Conservation (phyloP, 2,888 invertebrate species). For the Malthinus flaveolus region DNA sequence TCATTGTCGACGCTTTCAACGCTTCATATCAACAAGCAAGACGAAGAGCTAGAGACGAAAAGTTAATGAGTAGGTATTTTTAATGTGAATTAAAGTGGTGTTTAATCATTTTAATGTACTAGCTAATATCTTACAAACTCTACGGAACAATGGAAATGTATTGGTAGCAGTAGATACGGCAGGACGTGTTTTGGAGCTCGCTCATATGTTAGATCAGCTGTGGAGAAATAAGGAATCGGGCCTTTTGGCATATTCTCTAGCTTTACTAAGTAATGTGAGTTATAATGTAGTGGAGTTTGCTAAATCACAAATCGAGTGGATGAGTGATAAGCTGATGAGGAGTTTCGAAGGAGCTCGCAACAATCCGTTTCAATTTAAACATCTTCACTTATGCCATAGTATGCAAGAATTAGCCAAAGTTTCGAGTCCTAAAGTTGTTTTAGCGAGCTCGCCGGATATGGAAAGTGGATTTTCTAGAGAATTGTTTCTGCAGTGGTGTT, state of each 20-base stretch:
- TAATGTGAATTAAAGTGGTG: conserved; percentile 12
- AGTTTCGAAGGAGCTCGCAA: conserved; percentile 88
- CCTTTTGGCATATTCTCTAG: conserved; percentile 89
- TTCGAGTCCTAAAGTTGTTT: conserved; percentile 90
- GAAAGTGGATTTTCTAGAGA: conserved; percentile 95
- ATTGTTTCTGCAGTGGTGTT: conserved; percentile 92
- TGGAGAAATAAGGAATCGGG: conserved; percentile 97
- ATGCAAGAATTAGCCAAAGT: conserved; percentile 83
- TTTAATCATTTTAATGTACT: conserved; percentile 33
- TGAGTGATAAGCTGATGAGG: conserved; percentile 97
- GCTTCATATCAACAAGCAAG: conserved; percentile 92
- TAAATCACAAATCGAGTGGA: conserved; percentile 99
- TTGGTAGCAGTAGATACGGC: conserved; percentile 96
- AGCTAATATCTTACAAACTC: conserved; percentile 92
- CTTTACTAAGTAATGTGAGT: conserved; percentile 93
- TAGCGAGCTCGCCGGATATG: conserved; percentile 93
- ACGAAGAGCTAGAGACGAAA: conserved; percentile 89
- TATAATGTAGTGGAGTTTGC: conserved; percentile 99
- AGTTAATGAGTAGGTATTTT: conserved; percentile 80
- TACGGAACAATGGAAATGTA: conserved; percentile 93
- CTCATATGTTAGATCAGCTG: conserved; percentile 93
- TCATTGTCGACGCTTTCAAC: conserved; percentile 96
- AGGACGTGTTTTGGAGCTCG: conserved; percentile 92
- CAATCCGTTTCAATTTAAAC: conserved; percentile 95
- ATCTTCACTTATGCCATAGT: conserved; percentile 92